Percentiles rank a stretch among this genome's conserved stretches.
Evolutionary conservation across 1,140 invertebrate genomes (phyloP).

Genomic region (Panagrolaimus sp.): DNA sequence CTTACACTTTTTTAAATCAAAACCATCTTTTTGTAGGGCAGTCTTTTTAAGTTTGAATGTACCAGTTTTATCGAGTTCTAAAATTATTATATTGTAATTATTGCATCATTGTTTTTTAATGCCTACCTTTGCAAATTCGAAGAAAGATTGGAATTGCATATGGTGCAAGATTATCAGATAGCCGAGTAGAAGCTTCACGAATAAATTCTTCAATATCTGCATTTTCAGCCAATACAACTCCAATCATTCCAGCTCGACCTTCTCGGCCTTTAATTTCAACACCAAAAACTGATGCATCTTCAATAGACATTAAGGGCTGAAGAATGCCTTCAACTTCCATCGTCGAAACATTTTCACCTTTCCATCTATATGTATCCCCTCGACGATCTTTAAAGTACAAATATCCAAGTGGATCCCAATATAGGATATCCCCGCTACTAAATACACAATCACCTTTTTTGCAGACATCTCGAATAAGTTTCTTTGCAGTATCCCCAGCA

Average conservation of each 20-base stretch:
- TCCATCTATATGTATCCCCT: constrained; percentile 84
- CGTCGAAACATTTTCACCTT: constrained; percentile 96
- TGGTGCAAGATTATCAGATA: constrained; percentile 30
- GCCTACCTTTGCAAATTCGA: constrained; percentile 46
- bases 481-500: constrained; percentile 80
- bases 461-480: constrained; percentile 81
- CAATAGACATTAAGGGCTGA: constrained; percentile 76
- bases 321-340: constrained; percentile 89
- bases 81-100: no score
- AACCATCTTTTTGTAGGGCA: constrained; percentile 36
- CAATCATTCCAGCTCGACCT: constrained; percentile 90
- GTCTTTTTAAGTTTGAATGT: constrained; percentile 47
- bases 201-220: constrained; percentile 36
- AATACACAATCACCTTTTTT: constrained; percentile 80
- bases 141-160: constrained; percentile 43
- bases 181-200: constrained; percentile 21
- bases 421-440: constrained; percentile 74
- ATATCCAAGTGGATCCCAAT: constrained; percentile 84
- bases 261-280: constrained; percentile 74
- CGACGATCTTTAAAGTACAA: constrained; percentile 90
- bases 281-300: constrained; percentile 87
- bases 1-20: constrained; percentile 30
- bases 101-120: no score
- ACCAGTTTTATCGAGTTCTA: constrained; percentile 42
- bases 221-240: constrained; percentile 63